Conservation (phyloP, 2,113 vertebrate genomes). For the Gymnarchus niloticus region DNA sequence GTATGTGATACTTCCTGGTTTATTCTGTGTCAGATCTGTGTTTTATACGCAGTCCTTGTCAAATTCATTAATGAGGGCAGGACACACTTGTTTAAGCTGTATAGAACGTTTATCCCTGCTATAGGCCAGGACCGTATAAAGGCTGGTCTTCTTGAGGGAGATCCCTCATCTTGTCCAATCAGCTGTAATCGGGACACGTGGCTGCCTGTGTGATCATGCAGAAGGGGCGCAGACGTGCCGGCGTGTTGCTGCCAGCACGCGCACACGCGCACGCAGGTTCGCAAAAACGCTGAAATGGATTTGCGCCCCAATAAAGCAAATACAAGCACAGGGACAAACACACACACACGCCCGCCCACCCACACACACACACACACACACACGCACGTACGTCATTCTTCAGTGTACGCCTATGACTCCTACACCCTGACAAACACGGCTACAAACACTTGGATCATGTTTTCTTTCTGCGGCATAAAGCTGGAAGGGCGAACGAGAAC, state of each 20-base stretch:
- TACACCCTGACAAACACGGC: neutral
- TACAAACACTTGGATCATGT: neutral
- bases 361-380: neutral
- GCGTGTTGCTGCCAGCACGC: neutral
- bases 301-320: neutral
- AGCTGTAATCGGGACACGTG: neutral
- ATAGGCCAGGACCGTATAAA: neutral
- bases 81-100: neutral
- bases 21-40: neutral
- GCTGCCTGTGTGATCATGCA: neutral
- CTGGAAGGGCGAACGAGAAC: conserved; percentile 50
- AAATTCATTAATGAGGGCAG: neutral
- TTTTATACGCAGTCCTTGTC: neutral
- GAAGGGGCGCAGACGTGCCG: neutral
- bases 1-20: neutral
- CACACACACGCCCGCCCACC: neutral
- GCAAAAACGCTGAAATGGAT: neutral
- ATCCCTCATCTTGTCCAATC: neutral
- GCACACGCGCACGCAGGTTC: neutral
- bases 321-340: neutral
- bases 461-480: conserved; percentile 37
- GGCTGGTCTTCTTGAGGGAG: neutral
- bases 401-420: neutral
- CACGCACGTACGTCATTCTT: conserved; percentile 22
- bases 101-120: neutral